Evolutionary conservation across 23 tunicate genomes (phyloP), one percentile per base, ranked within the genome.

Genomic region (Clavelina lepadiformis): DNA sequence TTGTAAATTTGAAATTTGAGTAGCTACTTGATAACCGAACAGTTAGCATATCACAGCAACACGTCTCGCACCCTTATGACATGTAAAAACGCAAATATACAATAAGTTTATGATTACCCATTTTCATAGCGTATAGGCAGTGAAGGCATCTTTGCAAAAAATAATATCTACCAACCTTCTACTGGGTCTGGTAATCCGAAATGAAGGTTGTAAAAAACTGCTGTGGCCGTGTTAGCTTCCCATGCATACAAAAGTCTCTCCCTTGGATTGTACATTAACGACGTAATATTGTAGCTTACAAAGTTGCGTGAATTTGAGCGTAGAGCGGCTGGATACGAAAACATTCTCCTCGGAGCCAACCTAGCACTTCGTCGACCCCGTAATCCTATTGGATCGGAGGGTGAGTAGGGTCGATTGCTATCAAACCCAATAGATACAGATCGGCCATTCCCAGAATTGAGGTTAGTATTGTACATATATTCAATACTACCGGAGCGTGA

Each of bases 381-480:
- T 6, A 51, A 37, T 24, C 67, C 63, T 1, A 51, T 30, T 1
- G 56, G 81, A 35, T 52, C 53, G 1, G 81, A 75, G 1, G 63
- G 63, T n/a, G 58, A 55, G 41, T 33, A 6, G 13, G 76, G 65
- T 5, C 66, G 54, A 37, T 56, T 65, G 45, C 72, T 68, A 46
- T 78, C 84, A 28, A 78, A 78, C 21, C 84, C 84, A 25, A 78
- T 59, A 0, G 68, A 38, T 1, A 68, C 69, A 28, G 59, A 67
- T n/a, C 35, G 32, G 13, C 84, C 75, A 18, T 31, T 58, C 19
- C 75, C 46, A 26, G 53, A 19, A 1, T 21, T 3, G 24, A 55
- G 51, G 23, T 78, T 86, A 25, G 95, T 86, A 67, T 86, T 72
- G 85, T 71, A 86, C 61, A 66, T 71, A 46, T 86, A 86, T 19